These are phyloP conservation scores for Indri indri DNA, from an alignment of 2,113 vertebrate species.

Conservation along the genomic window DNA sequence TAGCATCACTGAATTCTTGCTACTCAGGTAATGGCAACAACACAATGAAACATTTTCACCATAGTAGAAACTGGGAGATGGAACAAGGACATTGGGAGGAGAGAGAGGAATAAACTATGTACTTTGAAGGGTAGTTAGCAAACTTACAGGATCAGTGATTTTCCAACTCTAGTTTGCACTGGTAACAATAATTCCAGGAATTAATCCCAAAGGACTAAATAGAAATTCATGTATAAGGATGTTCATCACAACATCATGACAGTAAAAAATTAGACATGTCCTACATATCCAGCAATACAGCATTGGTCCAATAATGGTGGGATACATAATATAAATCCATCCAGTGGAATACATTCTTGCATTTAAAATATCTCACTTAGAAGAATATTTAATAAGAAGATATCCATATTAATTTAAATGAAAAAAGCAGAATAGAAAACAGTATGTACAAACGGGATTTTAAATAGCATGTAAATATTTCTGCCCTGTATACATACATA, in stretches of 20 bases:
- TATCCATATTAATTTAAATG: neutral
- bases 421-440: neutral
- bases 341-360: neutral
- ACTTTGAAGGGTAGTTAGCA: neutral
- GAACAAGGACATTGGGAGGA: neutral
- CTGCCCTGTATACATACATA: neutral
- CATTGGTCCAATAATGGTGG: neutral
- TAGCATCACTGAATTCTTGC: neutral
- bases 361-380: neutral
- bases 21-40: neutral
- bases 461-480: neutral
- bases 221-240: neutral
- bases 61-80: neutral
- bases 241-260: neutral
- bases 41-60: neutral
- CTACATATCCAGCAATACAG: neutral
- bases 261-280: neutral
- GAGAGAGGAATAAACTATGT: neutral
- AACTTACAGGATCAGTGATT: neutral
- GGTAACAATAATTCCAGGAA: neutral
- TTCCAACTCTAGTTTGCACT: neutral
- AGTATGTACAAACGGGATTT: neutral
- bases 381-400: constrained; percentile 21
- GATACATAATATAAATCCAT: neutral
- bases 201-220: neutral